phyloP scores from a whole-genome alignment of 2,888 invertebrate genomes.

The Trachelus tabidus region DNA sequence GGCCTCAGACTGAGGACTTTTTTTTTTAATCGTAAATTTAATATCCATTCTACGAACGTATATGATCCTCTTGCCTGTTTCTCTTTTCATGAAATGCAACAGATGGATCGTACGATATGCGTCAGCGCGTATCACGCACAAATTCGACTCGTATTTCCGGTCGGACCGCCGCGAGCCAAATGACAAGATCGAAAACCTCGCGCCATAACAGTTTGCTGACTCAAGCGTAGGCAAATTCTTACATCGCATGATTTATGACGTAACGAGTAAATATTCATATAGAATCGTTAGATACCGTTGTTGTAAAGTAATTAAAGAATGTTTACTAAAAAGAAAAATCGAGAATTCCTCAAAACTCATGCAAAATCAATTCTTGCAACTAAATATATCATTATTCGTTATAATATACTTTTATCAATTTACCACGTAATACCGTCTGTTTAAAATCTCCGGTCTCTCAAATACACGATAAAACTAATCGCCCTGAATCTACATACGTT shows the following conservation, averaged over 20 bases:
- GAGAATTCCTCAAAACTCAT: not conserved
- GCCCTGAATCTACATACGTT: too few species aligned
- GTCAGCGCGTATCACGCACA: not conserved
- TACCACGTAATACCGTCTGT: not conserved
- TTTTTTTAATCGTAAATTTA: not conserved
- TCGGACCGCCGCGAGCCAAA: not conserved
- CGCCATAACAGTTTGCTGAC: conserved; percentile 1
- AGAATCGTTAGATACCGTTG: not conserved
- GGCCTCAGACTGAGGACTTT: not conserved
- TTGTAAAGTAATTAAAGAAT: not conserved
- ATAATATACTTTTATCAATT: not conserved
- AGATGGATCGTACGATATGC: not conserved
- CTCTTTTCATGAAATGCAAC: not conserved
- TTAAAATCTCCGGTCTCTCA: not conserved
- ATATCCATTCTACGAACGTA: not conserved
- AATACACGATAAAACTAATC: not conserved
- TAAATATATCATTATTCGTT: not conserved
- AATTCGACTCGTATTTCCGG: not conserved
- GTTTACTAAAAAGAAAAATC: not conserved
- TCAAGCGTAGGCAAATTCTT: conserved; percentile 21
- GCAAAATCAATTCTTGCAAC: not conserved
- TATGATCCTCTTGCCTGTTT: not conserved
- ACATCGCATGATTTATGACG: conserved; percentile 16
- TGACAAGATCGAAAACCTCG: not conserved
- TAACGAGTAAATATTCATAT: not conserved